Base-by-base conservation (phyloP, 2,113 vertebrate genomes). In the Cranoglanis bouderius region DNA sequence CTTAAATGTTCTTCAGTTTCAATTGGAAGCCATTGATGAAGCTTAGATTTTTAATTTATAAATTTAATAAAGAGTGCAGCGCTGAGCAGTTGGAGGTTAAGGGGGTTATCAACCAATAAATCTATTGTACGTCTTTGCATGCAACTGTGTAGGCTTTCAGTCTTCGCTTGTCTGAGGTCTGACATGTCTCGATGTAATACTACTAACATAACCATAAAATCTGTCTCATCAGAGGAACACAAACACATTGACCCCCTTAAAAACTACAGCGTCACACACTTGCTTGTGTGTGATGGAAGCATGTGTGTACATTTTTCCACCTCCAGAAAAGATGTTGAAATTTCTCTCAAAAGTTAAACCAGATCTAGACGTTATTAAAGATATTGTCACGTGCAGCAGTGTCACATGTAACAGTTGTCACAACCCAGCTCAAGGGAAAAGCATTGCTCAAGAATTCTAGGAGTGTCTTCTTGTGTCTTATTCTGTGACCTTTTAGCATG, bases 211-310 rank as follows among this genome's bases (percentile, higher is more conserved):
- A 18, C 0, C 29, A 51, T 18, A 53, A 32, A 51, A 24, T 78
- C 59, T 1, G 85, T 35, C 14, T 46, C 49, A 46, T 87, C 46
- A 84, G 70, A 0, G 18, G 82, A 87, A n/a, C n/a, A n/a, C n/a
- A 90, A 49, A 57, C 78, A 85, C 3, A 74, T 59, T n/a, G 16
- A 72, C 38, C 82, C 38, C 32, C 74, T 81, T 77, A 80, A 72
- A 75, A 24, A 8, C 21, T 24, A 43, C 5, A 26, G 3, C 1
- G 18, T 46, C 38, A 75, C 32, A 72, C 21, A 46, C 10, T 77
- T 46, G 82, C 43, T 84, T 78, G 38, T 19, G 43, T 38, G 10
- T 29, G 72, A 61, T 32, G 24, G 18, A 46, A 32, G 77, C 40
- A 53, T 83, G 24, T 19, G 5, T 24, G 46, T 43, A 18, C 2